Conservation (phyloP, 2,797 vertebrate species). For the Steatocranus sp. region DNA sequence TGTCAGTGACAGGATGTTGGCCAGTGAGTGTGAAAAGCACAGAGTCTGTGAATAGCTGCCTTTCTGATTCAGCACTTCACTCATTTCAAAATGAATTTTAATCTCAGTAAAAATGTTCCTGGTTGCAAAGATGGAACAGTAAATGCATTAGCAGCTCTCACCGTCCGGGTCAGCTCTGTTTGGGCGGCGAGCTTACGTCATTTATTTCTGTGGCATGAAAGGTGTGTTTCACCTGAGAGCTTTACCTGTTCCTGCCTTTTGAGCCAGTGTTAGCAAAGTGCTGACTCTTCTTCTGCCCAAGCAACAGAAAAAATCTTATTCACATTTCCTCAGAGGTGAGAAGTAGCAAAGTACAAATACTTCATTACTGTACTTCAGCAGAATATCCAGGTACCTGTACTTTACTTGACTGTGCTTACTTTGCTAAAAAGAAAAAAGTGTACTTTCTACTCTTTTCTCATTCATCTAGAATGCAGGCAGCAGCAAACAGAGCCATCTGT, state of each 20-base stretch:
- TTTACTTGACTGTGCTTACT: neutral
- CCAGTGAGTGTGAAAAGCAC: neutral
- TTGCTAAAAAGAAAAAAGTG: neutral
- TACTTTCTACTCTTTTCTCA: neutral
- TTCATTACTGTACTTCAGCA: neutral
- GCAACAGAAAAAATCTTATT: neutral
- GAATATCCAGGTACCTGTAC: neutral
- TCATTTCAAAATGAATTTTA: neutral
- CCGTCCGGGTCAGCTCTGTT: neutral
- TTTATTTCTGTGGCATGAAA: neutral
- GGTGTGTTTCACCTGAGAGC: neutral
- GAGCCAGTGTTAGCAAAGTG: neutral
- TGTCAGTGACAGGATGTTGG: neutral
- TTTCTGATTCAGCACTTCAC: accelerated
- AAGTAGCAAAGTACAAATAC: neutral
- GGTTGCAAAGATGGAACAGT: neutral
- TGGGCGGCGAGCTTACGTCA: neutral
- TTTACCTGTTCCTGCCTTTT: neutral
- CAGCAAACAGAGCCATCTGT: neutral
- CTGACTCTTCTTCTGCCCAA: neutral
- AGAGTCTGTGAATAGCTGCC: neutral
- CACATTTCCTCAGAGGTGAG: neutral
- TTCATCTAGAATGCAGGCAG: accelerated
- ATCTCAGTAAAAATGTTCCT: neutral
- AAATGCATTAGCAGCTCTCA: neutral